Base-by-base conservation (phyloP, 1,140 invertebrate species). In the Neodiprion lecontei region DNA sequence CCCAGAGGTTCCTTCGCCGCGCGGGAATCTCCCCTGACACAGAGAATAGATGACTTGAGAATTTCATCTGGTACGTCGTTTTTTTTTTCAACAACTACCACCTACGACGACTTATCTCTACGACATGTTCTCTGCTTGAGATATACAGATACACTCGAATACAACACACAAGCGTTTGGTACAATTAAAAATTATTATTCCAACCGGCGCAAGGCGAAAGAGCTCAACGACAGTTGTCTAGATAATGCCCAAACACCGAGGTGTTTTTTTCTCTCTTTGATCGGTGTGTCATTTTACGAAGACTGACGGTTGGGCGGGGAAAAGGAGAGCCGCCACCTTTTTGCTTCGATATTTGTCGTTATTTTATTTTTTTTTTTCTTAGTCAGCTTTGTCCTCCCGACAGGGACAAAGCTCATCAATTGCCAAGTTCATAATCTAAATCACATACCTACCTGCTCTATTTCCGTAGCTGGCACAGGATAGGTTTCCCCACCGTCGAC, bases 1-100 rank as follows among this genome's bases (percentile, higher is more conserved):
- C 80, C 79, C 81, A 80, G 40, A 21, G 61, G 17, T 21, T 11
- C 10, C 21, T 69, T 21, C 67, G 11, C 17, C 67, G 67, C 67
- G 21, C 76, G 76, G 80, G 77, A 81, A 82, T 81, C 79, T 78
- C 74, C 82, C 75, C 77, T 79, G 81, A 82, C 82, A 80, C 79
- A 75, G 77, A 80, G 77, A 83, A 83, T 81, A 78, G 80, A 83
- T 83, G 81, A 83, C 81, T 82, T 78, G 80, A 83, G 82, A 83
- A 83, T 82, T 83, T 83, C 75, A 75, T 79, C 75, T 78, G 69
- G 66, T 70, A 68, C 53, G 47, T 53, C 17, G 73, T 75, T 80
- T 61, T 74, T 74, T 74, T 74, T 67, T 74, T 71, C 17, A 23
- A 14, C 23, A 69, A 14, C 67, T 7, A 14, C 67, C 11, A 69